Evolutionary conservation across 1,140 invertebrate species (phyloP).

Genomic region (Pseudomyrmex flavicornis): DNA sequence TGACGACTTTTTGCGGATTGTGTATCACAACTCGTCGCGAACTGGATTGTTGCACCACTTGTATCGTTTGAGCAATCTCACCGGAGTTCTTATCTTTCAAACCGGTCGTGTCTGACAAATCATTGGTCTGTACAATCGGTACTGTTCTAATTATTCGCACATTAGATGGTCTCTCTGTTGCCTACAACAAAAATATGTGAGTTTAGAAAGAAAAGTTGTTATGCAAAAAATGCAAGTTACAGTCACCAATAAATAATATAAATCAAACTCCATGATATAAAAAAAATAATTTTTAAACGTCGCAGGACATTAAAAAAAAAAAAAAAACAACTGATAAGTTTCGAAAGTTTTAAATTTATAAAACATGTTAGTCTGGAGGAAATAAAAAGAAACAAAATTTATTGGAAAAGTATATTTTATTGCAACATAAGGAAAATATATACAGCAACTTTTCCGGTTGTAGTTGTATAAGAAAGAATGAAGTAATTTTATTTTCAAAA

Average conservation of each 20-base stretch:
- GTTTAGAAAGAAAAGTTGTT: conserved; percentile 3
- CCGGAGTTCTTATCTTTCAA: conserved; percentile 55
- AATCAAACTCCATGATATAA: too few species aligned
- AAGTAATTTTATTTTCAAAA: conserved; percentile 35
- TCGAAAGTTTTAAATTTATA: neutral
- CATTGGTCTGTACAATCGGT: conserved; percentile 70
- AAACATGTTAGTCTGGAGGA: conserved; percentile 46
- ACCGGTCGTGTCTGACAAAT: conserved; percentile 49
- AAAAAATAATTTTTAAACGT: too few species aligned
- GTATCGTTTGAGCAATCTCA: conserved; percentile 43
- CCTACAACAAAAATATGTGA: conserved; percentile 67
- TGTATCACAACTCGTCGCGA: conserved; percentile 75
- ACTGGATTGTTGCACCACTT: conserved; percentile 52
- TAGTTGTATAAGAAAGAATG: conserved; percentile 26
- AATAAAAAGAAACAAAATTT: conserved; percentile 69
- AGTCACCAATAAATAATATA: too few species aligned
- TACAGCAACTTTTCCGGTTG: conserved; percentile 59
- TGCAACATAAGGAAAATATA: conserved; percentile 62
- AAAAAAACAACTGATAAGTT: too few species aligned
- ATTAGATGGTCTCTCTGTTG: conserved; percentile 68
- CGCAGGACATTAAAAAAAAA: neutral
- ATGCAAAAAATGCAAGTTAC: too few species aligned
- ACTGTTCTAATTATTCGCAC: conserved; percentile 78
- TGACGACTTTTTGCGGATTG: conserved; percentile 73
- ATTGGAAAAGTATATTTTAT: conserved; percentile 71